These are phyloP conservation scores for Rotaria magnacalcarata DNA, from an alignment of 2,888 invertebrate genomes.

Conservation along the genomic window DNA sequence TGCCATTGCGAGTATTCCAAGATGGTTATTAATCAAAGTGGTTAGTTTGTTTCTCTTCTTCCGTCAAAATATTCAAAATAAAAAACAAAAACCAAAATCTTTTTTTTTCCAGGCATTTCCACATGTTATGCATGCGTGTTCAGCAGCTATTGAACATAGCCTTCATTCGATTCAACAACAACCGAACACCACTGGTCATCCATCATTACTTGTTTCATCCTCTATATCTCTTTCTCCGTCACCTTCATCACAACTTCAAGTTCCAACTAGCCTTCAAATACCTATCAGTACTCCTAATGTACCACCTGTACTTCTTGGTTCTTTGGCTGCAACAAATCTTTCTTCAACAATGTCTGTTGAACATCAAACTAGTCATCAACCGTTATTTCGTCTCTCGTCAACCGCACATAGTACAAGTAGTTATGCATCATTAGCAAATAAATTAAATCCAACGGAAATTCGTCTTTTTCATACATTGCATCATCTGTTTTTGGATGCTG, in stretches of 20 bases:
- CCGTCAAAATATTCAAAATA: neutral
- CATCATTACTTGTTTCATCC: neutral
- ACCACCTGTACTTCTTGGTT: neutral
- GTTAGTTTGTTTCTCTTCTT: constrained; percentile 50
- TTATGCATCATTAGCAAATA: neutral
- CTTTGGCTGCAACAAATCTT: neutral
- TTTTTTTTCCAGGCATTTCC: constrained; percentile 67
- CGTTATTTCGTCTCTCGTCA: neutral
- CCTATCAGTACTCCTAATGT: neutral
- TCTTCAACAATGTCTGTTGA: neutral
- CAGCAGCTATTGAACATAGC: constrained; percentile 63
- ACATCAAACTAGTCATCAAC: neutral
- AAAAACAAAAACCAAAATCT: neutral
- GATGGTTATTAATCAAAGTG: constrained; percentile 91
- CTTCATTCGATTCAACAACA: constrained; percentile 35
- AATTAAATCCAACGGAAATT: constrained; percentile 82
- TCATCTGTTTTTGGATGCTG: constrained; percentile 93
- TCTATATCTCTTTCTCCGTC: constrained; percentile 17
- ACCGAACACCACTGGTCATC: neutral
- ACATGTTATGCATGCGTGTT: constrained; percentile 90
- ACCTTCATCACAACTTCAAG: constrained; percentile 11
- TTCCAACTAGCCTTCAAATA: constrained; percentile 4
- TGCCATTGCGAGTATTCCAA: constrained; percentile 75
- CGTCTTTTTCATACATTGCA: constrained; percentile 94
- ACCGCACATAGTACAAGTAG: neutral